Evolutionary conservation across 2,113 vertebrate genomes (phyloP), one percentile per base, ranked within the genome.

Genomic region (Pteropus alecto): DNA sequence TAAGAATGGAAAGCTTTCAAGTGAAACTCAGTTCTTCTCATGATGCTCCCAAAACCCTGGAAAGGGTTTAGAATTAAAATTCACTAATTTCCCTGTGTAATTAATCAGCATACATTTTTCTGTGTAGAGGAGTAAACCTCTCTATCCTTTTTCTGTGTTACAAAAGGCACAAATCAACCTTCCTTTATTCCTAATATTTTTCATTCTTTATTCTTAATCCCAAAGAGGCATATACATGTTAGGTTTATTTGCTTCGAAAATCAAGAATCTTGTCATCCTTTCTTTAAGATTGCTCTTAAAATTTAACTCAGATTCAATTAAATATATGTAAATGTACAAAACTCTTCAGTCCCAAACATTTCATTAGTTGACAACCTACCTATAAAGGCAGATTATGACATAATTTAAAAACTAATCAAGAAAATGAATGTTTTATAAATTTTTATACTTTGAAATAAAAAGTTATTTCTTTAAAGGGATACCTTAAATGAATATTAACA

Each of bases 231-330:
- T 35, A 43, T 35, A 26, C 26, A 65, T 28, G 46, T 85, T 91
- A 12, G 41, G 48, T 85, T 81, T 71, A 85, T 28, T 12, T 87
- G 41, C 46, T 7, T 46, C 77, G n/a, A 82, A 82, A 94, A 82
- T 90, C 21, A 93, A 90, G 28, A 70, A 82, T 71, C 38, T 35
- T 54, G 65, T 46, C 35, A 63, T 71, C 46, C 51, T 95, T 89
- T 96, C 38, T 86, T 93, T 86, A 91, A 88, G 51, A 90, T 24
- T 70, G 61, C 35, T 78, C 76, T 96, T 58, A 87, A 96, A 89
- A 85, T 93, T 60, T 90, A 94, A 97, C 4, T 86, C 61, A 26
- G 67, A n/a, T 78, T 87, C 43, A 54, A 74, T 48, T 95, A 85
- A 95, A 94, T 65, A 92, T 33, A 92, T 33, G 38, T 28, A 93